These are phyloP conservation scores for Meiosimyza platycephala DNA, from an alignment of 2,888 invertebrate genomes.

Conservation along the genomic window DNA sequence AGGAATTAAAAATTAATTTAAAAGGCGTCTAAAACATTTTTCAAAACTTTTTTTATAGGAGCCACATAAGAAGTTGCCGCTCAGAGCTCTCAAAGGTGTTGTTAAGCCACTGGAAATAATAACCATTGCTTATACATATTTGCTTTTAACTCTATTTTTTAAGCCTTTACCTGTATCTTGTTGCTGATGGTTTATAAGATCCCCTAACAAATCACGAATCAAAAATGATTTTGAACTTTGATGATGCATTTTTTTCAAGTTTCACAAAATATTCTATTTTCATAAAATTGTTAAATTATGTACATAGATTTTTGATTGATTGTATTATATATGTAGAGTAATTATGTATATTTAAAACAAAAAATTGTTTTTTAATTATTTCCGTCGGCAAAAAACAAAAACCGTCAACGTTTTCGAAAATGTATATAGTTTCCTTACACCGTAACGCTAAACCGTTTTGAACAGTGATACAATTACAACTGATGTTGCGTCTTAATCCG, in stretches of 20 bases:
- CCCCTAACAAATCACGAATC: constrained; percentile 85
- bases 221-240: constrained; percentile 81
- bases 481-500: constrained; percentile 60
- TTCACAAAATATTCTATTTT: background rate
- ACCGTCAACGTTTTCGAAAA: constrained; percentile 9
- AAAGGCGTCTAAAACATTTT: too few species aligned
- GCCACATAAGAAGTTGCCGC: too few species aligned
- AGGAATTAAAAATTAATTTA: too few species aligned
- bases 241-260: constrained; percentile 68
- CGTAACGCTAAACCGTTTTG: constrained; percentile 51
- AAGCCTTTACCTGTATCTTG: constrained; percentile 67
- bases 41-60: too few species aligned
- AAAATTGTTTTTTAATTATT: background rate
- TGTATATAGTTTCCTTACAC: background rate
- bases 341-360: background rate
- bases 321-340: background rate
- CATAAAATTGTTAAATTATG: too few species aligned
- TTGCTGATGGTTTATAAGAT: constrained; percentile 68
- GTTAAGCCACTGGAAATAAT: too few species aligned
- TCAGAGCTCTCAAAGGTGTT: too few species aligned
- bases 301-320: too few species aligned
- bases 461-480: constrained; percentile 61
- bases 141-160: too few species aligned
- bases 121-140: too few species aligned
- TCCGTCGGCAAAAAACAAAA: constrained; percentile 22